A percentile compares a stretch with the other conserved stretches of the same genome.
phyloP scores from a whole-genome alignment of 2,797 vertebrate species.

The Chaetodon trifasciatus region DNA sequence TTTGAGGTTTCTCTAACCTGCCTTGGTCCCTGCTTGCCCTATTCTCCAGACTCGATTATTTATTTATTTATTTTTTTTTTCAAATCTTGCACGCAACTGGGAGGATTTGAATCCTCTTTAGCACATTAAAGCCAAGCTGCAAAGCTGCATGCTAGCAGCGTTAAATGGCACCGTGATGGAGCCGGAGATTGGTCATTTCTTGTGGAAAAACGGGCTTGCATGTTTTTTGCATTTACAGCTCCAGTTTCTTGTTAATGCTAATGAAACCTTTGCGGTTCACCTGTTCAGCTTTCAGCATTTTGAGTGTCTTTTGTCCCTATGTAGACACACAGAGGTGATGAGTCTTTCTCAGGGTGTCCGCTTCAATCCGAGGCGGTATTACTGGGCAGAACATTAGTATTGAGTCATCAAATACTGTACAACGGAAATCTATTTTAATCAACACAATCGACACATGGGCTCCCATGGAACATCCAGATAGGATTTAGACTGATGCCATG shows the following conservation, averaged over 20 bases:
- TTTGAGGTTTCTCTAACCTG: no score
- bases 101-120: no score
- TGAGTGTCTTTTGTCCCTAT: neutral
- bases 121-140: neutral
- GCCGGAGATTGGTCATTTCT: neutral
- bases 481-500: conserved; percentile 59
- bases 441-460: conserved; percentile 48
- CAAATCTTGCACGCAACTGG: no score
- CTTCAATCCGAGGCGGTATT: conserved; percentile 27
- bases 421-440: conserved; percentile 71
- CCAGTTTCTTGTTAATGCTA: neutral
- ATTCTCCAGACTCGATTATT: no score
- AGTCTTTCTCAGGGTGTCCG: conserved; percentile 13
- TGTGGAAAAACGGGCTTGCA: neutral
- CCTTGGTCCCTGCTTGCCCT: no score
- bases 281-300: conserved; percentile 3
- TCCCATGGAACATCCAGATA: conserved; percentile 59
- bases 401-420: conserved; percentile 40
- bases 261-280: conserved; percentile 6
- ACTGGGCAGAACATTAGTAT: conserved; percentile 30
- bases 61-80: no score
- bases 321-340: neutral
- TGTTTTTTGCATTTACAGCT: neutral
- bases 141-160: neutral
- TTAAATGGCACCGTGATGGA: neutral